Base-by-base conservation (phyloP, 2,888 invertebrate species). In the Atrina japonica region DNA sequence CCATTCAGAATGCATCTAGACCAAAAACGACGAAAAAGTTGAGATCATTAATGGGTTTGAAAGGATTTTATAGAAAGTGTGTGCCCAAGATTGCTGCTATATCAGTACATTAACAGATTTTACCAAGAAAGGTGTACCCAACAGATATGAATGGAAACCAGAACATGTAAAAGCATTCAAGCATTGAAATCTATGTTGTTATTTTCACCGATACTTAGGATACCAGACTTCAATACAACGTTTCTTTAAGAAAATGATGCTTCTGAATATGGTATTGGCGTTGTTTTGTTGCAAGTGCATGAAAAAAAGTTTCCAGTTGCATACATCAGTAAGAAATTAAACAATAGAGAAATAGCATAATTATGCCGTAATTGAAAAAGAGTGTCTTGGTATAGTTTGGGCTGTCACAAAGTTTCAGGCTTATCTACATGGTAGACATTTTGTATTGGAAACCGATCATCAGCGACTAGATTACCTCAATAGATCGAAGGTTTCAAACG, bases 281-380 rank as follows among this genome's bases (percentile, higher is more conserved):
- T 68, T 3, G 66, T 76, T 21, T 59, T 79, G 11, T n/a, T 79
- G 45, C 78, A 80, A 56, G 68, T 72, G 18, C 60, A 70, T 23
- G 69, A 65, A 7, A 21, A 47, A 18, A 40, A 45, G 30, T 50
- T 61, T n/a, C 77, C 79, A 21, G 74, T 81, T 11, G 65, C 69
- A 3, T 80, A 70, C 47, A 76, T 69, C 21, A 80, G 80, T 47
- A 59, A 56, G 29, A 82, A 78, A 52, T 41, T 82, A 23, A 25
- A 56, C n/a, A 16, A 30, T 3, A 58, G 63, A 18, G 81, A 80
- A 47, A 47, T n/a, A 6, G 66, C 45, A 18, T n/a, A n/a, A n/a
- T n/a, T 77, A 77, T 45, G 66, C 80, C 1, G 67, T 66, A 11
- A 74, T 81, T n/a, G 80, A 78, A 58, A 73, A 64, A 30, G 77